Conservation (phyloP, 1,140 invertebrate species). For the Choristoneura fumiferana region DNA sequence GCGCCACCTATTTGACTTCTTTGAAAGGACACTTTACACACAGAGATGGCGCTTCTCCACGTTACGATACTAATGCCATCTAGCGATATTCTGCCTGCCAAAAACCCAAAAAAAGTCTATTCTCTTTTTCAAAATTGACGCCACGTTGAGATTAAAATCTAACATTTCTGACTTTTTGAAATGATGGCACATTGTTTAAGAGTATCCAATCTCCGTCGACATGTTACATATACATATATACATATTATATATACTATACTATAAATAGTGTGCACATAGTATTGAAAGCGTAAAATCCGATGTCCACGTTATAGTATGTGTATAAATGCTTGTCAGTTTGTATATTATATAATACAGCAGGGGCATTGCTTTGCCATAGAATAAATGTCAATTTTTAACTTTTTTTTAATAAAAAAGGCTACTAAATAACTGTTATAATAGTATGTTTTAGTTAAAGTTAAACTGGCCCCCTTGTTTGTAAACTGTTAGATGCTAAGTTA, state of each 20-base stretch:
- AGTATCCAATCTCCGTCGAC: background rate
- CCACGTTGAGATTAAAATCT: no score
- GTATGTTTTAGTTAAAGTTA: background rate
- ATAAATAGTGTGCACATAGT: conserved; percentile 11
- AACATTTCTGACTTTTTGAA: background rate
- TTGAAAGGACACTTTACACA: no score
- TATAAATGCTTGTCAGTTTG: conserved; percentile 10
- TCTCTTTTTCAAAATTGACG: no score
- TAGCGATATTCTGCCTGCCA: no score
- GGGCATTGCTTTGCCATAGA: conserved; percentile 1
- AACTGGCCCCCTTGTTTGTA: background rate
- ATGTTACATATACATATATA: background rate
- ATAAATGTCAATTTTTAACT: conserved; percentile 3
- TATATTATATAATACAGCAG: background rate
- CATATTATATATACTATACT: background rate
- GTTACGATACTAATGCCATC: no score
- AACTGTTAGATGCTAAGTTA: background rate
- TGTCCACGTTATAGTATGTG: conserved; percentile 9
- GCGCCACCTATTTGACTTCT: no score
- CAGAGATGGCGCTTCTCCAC: no score
- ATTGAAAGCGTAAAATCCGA: background rate
- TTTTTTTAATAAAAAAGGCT: background rate
- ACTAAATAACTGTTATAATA: background rate
- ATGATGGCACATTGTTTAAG: background rate
- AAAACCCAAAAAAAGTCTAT: no score